A percentile compares a stretch with the other conserved stretches of the same genome.
Conservation (phyloP, 2,888 invertebrate species). For the Plebejus argus region DNA sequence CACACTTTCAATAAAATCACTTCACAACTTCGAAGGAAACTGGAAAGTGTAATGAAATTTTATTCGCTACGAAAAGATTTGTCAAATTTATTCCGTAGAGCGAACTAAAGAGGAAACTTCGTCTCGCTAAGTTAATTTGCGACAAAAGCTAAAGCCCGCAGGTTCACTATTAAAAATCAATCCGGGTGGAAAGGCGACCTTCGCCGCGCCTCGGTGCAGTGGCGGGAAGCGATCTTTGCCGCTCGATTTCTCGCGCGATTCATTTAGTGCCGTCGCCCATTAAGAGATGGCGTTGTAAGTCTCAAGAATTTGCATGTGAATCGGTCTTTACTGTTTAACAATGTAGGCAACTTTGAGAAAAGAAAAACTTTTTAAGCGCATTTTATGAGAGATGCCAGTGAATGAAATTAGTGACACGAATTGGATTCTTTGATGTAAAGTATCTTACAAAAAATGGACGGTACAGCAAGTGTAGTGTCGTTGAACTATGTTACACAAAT, state of each 20-base stretch:
- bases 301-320: conserved; percentile 27
- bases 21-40: conserved; percentile 20
- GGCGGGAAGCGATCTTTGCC: conserved; percentile 75
- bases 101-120: conserved; percentile 55
- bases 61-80: conserved; percentile 30
- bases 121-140: conserved; percentile 70
- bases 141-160: conserved; percentile 70
- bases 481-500: no score
- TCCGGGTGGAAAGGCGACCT: conserved; percentile 67
- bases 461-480: no score
- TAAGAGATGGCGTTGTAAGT: conserved; percentile 64
- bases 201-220: conserved; percentile 64
- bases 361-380: not conserved
- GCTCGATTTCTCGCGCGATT: conserved; percentile 80
- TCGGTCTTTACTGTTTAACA: conserved; percentile 1
- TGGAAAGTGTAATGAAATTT: conserved; percentile 25
- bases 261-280: conserved; percentile 72
- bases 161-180: conserved; percentile 78
- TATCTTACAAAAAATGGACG: not conserved
- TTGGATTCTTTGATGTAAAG: not conserved
- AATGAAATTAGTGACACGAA: not conserved
- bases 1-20: conserved; percentile 11
- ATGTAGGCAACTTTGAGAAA: not conserved
- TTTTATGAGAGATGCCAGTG: not conserved
- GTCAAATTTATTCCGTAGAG: conserved; percentile 29